Evolutionary conservation across 2,797 vertebrate species (phyloP).

Genomic region (Hyperoplus immaculatus): DNA sequence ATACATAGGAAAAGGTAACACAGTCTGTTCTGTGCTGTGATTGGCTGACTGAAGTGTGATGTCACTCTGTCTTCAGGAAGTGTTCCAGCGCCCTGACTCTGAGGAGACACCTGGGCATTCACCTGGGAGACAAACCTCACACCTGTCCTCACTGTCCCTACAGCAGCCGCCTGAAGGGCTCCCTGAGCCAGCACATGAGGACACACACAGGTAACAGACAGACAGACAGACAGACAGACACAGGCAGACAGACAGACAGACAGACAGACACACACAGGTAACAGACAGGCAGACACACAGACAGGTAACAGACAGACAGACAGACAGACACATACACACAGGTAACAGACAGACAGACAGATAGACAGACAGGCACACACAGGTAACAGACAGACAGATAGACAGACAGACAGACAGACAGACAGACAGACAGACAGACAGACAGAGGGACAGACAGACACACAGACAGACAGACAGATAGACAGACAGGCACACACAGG

Average conservation of each 20-base stretch:
- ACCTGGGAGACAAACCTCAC: slow-evolving; percentile 80
- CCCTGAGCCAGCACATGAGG: slow-evolving; percentile 80
- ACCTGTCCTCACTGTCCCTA: slow-evolving; percentile 77
- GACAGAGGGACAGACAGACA: neutral
- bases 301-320: slow-evolving; percentile 9
- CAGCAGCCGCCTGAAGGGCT: slow-evolving; percentile 82
- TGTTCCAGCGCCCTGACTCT: slow-evolving; percentile 81
- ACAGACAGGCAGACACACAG: slow-evolving; percentile 20
- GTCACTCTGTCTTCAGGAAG: slow-evolving; percentile 47
- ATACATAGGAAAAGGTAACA: too few relatives aligned
- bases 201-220: slow-evolving; percentile 77
- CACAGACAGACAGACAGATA: too few relatives aligned
- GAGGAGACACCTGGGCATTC: slow-evolving; percentile 81
- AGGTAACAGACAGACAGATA: neutral
- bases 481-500: slow-evolving; percentile 24
- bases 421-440: neutral
- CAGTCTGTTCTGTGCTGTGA: neutral
- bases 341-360: slow-evolving; percentile 35
- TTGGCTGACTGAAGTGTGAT: neutral
- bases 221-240: neutral
- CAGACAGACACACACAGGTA: slow-evolving; percentile 46
- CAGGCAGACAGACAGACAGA: neutral
- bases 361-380: slow-evolving; percentile 1
- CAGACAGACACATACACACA: slow-evolving; percentile 35
- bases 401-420: neutral